These are phyloP conservation scores for Lutjanus erythropterus DNA, from an alignment of 2,113 vertebrate species.

Conservation along the genomic window DNA sequence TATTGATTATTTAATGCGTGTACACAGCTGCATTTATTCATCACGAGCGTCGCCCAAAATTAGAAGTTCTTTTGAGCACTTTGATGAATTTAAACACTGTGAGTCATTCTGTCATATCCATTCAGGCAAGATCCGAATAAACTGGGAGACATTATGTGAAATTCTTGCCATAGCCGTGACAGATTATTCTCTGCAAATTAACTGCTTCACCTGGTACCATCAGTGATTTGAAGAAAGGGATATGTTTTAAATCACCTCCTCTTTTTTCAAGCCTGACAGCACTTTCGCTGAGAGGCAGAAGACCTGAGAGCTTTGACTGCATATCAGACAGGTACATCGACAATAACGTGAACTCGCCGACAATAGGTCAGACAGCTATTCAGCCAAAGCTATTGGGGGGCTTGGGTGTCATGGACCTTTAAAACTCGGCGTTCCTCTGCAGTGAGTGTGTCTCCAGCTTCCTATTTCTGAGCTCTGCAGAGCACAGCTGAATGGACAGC, in stretches of 20 bases:
- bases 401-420: conserved; percentile 65
- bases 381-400: conserved; percentile 68
- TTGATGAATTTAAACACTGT: conserved; percentile 28
- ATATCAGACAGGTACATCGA: conserved; percentile 78
- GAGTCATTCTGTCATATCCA: conserved; percentile 39
- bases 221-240: conserved; percentile 46
- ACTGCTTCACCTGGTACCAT: conserved; percentile 25
- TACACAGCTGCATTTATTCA: conserved; percentile 23
- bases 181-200: conserved; percentile 57
- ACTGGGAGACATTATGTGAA: conserved; percentile 31
- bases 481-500: conserved; percentile 76
- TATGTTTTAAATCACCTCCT: conserved; percentile 52
- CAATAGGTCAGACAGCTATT: conserved; percentile 80
- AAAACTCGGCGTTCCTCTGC: conserved; percentile 69
- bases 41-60: conserved; percentile 41
- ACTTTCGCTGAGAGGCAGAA: conserved; percentile 51
- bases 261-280: conserved; percentile 34
- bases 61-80: conserved; percentile 20
- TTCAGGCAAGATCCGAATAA: conserved; percentile 18
- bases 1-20: conserved; percentile 58
- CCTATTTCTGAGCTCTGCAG: conserved; percentile 65
- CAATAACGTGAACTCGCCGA: conserved; percentile 64
- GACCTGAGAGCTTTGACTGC: conserved; percentile 65
- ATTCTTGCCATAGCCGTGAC: conserved; percentile 8
- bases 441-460: conserved; percentile 52